Evolutionary conservation across 1,140 invertebrate genomes (phyloP), one percentile per base, ranked within the genome.

Genomic region (Antheraea pernyi): DNA sequence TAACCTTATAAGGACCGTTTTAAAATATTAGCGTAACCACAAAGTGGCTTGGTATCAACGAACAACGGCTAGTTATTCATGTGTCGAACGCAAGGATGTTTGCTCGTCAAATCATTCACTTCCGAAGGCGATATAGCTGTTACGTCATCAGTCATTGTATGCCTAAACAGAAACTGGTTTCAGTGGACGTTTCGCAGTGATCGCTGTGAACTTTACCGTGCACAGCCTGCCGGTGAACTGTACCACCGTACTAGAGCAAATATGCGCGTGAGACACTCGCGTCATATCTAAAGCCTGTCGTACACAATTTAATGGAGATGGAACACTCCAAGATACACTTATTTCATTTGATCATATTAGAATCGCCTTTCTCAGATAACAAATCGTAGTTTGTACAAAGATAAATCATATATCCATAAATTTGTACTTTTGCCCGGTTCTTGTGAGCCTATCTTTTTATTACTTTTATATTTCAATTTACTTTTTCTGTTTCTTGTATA

Each of bases 101-200:
- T 76, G 71, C 72, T 75, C 70, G 73, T 79, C 75, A 78, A 72
- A 74, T 81, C 66, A 58, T 19, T 67, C 69, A 76, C 76, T 80
- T 81, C 78, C 73, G 74, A 82, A 78, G 76, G 68, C 74, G 68
- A 74, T n/a, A n/a, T 65, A 62, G 67, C 68, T 66, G 75, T 70
- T 74, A 70, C 62, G 69, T 72, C 69, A 70, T 39, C 39, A 59
- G 70, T 22, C 59, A 37, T 46, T 46, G 53, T 19, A 36, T 74
- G 66, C 61, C 19, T 64, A 72, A 75, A 76, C 72, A 78, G 48
- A 74, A 74, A 71, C 77, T 69, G 70, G 77, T 75, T 53, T 19
- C 42, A n/a, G 61, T 69, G 68, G 68, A 73, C 73, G 76, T 84
- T 88, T 89, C 76, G 85, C 84, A 85, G 79, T 79, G 81, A 67